Evolutionary conservation across 2,888 invertebrate genomes (phyloP).

Genomic region (Coleophora flavipennella): DNA sequence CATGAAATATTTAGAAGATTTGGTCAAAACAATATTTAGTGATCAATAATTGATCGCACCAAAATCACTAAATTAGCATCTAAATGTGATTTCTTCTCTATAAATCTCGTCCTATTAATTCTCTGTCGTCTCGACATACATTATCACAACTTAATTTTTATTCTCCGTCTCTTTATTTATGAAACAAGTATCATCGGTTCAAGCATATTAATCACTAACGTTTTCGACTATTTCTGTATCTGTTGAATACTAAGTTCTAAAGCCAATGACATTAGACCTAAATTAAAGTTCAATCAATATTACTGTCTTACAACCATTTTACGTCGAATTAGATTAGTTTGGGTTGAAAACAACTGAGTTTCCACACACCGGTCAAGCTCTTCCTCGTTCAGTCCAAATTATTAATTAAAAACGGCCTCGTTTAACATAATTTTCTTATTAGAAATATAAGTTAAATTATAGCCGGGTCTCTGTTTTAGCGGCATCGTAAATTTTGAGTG

Average conservation of each 20-base stretch:
- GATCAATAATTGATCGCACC: slow-evolving; percentile 14
- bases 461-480: slow-evolving; percentile 54
- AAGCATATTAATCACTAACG: slow-evolving; percentile 11
- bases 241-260: slow-evolving; percentile 12
- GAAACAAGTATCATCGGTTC: slow-evolving; percentile 10
- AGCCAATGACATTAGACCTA: slow-evolving; percentile 16
- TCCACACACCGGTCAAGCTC: slow-evolving; percentile 31
- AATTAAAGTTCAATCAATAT: slow-evolving; percentile 24
- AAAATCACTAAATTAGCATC: slow-evolving; percentile 23
- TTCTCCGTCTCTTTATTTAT: slow-evolving; percentile 15
- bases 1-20: too few species aligned
- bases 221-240: slow-evolving; percentile 7
- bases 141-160: slow-evolving; percentile 28
- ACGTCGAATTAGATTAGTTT: slow-evolving; percentile 9
- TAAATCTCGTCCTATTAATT: slow-evolving; percentile 38
- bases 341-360: slow-evolving; percentile 24
- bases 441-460: slow-evolving; percentile 59
- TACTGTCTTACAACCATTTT: slow-evolving; percentile 18
- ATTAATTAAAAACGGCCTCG: slow-evolving; percentile 58
- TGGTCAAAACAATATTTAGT: too few species aligned
- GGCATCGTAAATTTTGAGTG: slow-evolving; percentile 55
- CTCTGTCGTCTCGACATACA: slow-evolving; percentile 26
- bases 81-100: slow-evolving; percentile 19
- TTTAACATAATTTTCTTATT: slow-evolving; percentile 69
- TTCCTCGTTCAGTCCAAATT: slow-evolving; percentile 49